Conservation (phyloP, 2,113 vertebrate species). For the Ornithorhynchus anatinus region DNA sequence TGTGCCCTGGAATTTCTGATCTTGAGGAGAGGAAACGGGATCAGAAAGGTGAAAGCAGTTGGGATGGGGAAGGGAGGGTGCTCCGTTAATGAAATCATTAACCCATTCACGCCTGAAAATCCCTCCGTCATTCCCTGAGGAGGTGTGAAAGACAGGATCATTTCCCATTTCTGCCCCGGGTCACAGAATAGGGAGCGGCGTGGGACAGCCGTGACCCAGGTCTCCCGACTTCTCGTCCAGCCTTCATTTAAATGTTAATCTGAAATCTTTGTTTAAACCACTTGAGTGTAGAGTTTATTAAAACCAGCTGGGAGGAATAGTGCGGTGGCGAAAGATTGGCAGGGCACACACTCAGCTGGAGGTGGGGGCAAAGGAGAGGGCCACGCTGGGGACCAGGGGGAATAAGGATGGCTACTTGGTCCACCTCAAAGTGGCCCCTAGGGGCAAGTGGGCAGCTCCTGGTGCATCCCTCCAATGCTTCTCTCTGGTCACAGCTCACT, state of each 20-base stretch:
- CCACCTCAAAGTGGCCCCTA: too few relatives aligned
- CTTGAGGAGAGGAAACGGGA: background rate
- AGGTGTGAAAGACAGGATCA: constrained; percentile 17
- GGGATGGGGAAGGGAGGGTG: background rate
- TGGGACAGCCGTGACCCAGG: constrained; percentile 46
- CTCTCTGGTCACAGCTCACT: too few relatives aligned
- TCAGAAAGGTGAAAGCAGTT: background rate
- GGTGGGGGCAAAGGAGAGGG: too few relatives aligned
- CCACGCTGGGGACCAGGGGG: too few relatives aligned
- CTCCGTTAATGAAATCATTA: too few relatives aligned
- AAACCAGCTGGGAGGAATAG: constrained; percentile 18
- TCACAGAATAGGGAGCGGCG: constrained; percentile 50
- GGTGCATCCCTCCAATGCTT: too few relatives aligned
- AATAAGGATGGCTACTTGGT: too few relatives aligned
- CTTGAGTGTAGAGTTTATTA: constrained; percentile 61
- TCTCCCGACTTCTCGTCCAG: constrained; percentile 48
- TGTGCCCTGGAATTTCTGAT: background rate
- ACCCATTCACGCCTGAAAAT: background rate
- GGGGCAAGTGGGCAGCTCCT: too few relatives aligned
- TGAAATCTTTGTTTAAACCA: constrained; percentile 46
- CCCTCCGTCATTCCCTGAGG: constrained; percentile 4
- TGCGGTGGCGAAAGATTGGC: constrained; percentile 1
- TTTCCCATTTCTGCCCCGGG: constrained; percentile 56
- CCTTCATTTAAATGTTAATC: constrained; percentile 68
- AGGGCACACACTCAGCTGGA: constrained; percentile 45